Percentiles rank a stretch among this genome's conserved stretches.
Evolutionary conservation across 2,888 invertebrate species (phyloP).

Genomic region (Caenorhabditis panamensis): DNA sequence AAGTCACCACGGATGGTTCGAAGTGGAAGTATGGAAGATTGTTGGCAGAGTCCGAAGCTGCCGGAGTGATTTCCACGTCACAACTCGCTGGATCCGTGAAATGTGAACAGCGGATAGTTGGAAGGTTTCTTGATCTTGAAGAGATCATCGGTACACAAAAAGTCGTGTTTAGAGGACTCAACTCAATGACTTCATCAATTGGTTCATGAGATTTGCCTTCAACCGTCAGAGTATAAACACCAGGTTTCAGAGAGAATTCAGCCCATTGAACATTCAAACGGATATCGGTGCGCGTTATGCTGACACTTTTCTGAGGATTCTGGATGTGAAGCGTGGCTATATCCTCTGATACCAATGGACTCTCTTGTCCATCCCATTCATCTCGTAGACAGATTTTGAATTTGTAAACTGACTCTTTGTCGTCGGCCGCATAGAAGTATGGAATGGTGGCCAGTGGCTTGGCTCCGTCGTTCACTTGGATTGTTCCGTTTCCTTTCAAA

Average conservation of each 20-base stretch:
- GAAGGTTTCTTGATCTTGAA: slow-evolving; percentile 31
- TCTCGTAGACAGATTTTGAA: slow-evolving; percentile 61
- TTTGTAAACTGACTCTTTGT: slow-evolving; percentile 22
- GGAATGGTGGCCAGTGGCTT: slow-evolving; percentile 31
- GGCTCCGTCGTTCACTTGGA: slow-evolving; percentile 46
- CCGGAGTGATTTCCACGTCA: slow-evolving; percentile 25
- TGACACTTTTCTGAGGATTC: slow-evolving; percentile 45
- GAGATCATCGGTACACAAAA: slow-evolving; percentile 57
- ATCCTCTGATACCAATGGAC: slow-evolving; percentile 14
- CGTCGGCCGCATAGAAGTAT: slow-evolving; percentile 31
- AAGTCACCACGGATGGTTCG: slow-evolving; percentile 47
- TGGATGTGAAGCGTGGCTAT: slow-evolving; percentile 45
- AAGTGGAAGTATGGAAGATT: slow-evolving; percentile 43
- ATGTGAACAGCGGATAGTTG: slow-evolving; percentile 41
- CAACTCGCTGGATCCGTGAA: slow-evolving; percentile 44
- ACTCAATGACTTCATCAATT: slow-evolving; percentile 24
- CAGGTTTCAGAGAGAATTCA: slow-evolving; percentile 49
- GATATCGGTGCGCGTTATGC: slow-evolving; percentile 29
- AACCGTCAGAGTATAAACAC: slow-evolving; percentile 42
- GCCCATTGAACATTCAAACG: slow-evolving; percentile 60
- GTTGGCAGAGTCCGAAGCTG: slow-evolving; percentile 6
- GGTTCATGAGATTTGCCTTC: slow-evolving; percentile 39
- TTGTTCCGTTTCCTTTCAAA: slow-evolving; percentile 43
- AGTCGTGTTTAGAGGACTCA: slow-evolving; percentile 49
- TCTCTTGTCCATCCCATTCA: slow-evolving; percentile 61